Evolutionary conservation across 2,797 vertebrate genomes (phyloP), one percentile per base, ranked within the genome.

Genomic region (Sebastes steindachneri): DNA sequence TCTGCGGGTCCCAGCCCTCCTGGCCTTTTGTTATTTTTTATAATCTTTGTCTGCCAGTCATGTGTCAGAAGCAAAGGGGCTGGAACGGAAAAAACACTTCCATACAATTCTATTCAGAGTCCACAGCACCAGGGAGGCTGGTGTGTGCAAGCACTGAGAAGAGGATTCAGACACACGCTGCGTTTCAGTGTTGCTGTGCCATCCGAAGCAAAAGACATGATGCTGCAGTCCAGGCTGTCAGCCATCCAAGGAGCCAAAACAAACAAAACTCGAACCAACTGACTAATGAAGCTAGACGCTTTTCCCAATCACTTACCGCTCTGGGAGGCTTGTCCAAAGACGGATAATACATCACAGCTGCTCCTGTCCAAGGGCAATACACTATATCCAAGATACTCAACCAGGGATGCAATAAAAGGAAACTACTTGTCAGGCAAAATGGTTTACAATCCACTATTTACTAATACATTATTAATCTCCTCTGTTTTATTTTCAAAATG

Each of bases 11-110:
- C 90, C 91, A 91, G 86, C 84, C 90, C 93, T 91, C 83, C 88
- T 90, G 90, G 89, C 87, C 86, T 87, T 95, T 91, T 89, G 88
- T 91, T 90, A 89, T 86, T 85, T 91, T 91, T 93, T 77, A 88
- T 93, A 88, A 94, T 95, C 92, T 93, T 77, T 84, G 87, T 93
- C 91, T 92, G 91, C 92, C 92, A 95, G 88, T 94, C 92, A 94
- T 95, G 84, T 90, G 87, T 95, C 94, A 92, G 88, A 86, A 74
- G 91, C 86, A 79, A 92, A 92, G 75, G 86, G 83, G 66, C 79
- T 71, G 59, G 77, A 76, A 73, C 74, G 77, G 55, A 48, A 82
- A 79, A 84, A 87, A 70, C 80, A 83, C 78, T 81, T 90, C 76
- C 77, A 86, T 76, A 83, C 87, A 86, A 87, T 91, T 89, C 86